Evolutionary conservation across 2,113 vertebrate species (phyloP).

Genomic region (Pterocles gutturalis): DNA sequence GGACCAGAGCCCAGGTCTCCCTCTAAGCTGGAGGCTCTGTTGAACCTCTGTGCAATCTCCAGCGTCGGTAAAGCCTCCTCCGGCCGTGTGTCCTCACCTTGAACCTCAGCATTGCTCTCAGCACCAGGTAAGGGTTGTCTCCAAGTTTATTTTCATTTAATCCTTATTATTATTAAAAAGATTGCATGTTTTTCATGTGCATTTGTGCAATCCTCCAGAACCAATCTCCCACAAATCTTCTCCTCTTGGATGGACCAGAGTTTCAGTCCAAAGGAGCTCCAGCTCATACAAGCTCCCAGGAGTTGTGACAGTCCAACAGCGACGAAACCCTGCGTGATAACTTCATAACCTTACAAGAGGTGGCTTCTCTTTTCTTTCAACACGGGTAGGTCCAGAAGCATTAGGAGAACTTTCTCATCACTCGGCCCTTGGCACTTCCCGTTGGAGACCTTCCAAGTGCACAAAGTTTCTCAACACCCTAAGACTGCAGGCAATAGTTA

Average conservation of each 20-base stretch:
- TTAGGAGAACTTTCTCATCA: background rate
- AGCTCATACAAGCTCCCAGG: background rate
- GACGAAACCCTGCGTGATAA: background rate
- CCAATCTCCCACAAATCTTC: background rate
- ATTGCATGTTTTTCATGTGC: background rate
- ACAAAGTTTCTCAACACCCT: background rate
- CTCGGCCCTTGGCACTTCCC: background rate
- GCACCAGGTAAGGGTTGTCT: background rate
- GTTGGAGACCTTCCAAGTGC: background rate
- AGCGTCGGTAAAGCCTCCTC: background rate
- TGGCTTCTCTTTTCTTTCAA: background rate
- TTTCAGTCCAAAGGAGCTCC: background rate
- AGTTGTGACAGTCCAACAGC: background rate
- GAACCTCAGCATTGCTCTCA: background rate
- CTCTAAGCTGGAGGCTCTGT: background rate
- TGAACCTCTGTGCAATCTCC: background rate
- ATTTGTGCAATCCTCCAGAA: background rate
- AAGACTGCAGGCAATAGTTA: background rate
- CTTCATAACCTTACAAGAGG: background rate
- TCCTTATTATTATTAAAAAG: background rate
- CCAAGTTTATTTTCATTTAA: background rate
- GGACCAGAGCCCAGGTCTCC: background rate
- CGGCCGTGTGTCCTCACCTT: background rate
- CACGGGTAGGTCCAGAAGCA: background rate
- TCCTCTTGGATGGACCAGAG: background rate